Evolutionary conservation across 23 tunicate species (phyloP), one percentile per base, ranked within the genome.

Genomic region (Ciona savignyi): DNA sequence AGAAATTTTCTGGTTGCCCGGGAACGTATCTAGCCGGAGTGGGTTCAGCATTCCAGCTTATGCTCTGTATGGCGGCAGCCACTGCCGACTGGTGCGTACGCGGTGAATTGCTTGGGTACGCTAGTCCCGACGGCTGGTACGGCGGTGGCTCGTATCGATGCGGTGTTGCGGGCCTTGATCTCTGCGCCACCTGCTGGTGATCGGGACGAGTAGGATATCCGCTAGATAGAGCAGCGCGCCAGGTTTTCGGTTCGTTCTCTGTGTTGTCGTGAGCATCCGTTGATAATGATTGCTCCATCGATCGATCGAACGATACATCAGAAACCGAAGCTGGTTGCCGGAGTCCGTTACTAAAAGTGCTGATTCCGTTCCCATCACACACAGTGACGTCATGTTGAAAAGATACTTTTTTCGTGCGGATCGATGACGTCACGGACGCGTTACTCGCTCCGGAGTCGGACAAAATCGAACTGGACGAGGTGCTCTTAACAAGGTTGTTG

Each of bases 401-500:
- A 9, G 96, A 88, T 25, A 88, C 96, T 48, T 82, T 82, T 72
- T 88, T 88, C 29, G 77, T 70, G 35, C 62, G 66, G 4, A 73
- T 64, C 24, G 96, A 76, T 1, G 77, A 65, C 19, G 85, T 74
- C 22, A 63, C 48, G 51, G 80, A 78, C 63, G 74, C 32, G 66
- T 86, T 86, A 68, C 93, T 86, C 32, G 83, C 74, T 4, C 75
- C 80, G 51, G 87, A 81, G 75, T 81, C 87, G 34, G 96, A 83
- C 34, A 80, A 62, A 22, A 81, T 76, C 67, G 96, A 88, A 24
- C 70, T 70, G 32, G 85, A 77, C 3, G 93, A 86, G 9, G 63
- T 62, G 49, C 84, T 86, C 32, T 86, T 86, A 60, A 79, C 85
- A 42, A 86, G 51, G 48, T 74, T 79, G 61, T 79, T 62, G 74